Conservation (phyloP, 2,888 invertebrate species). For the Tanaodytes sp. region DNA sequence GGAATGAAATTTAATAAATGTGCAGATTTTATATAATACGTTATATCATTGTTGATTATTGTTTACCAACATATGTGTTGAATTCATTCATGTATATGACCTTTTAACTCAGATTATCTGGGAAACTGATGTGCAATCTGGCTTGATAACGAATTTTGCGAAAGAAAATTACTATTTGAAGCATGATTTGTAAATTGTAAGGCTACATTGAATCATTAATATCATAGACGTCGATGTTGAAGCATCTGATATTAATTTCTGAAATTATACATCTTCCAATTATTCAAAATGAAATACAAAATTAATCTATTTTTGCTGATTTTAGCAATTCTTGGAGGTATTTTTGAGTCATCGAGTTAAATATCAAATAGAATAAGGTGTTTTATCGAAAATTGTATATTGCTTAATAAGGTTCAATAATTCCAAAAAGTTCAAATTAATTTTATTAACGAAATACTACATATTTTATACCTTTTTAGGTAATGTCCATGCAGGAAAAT, state of each 20-base stretch:
- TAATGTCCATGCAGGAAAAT: constrained; percentile 10
- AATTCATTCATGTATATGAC: constrained; percentile 7
- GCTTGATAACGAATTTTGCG: constrained; percentile 15
- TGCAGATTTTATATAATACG: too few species aligned
- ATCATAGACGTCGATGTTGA: too few species aligned
- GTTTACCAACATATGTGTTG: too few species aligned
- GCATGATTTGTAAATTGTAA: too few species aligned
- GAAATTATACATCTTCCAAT: background rate
- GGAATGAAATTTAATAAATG: too few species aligned
- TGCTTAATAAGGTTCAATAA: too few species aligned
- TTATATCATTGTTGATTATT: too few species aligned
- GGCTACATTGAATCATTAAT: too few species aligned
- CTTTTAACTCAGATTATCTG: constrained; percentile 20
- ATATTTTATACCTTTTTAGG: constrained; percentile 15
- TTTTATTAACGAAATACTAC: constrained; percentile 26
- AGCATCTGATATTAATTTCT: background rate
- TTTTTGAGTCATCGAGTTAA: too few species aligned
- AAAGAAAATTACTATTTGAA: background rate
- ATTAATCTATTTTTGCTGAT: background rate
- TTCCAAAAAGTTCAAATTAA: too few species aligned
- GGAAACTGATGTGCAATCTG: constrained; percentile 16
- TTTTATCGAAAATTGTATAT: too few species aligned
- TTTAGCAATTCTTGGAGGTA: constrained; percentile 9
- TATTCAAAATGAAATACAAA: constrained; percentile 11
- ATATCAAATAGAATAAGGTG: background rate